phyloP scores from a whole-genome alignment of 2,113 vertebrate genomes.

The Cygnus atratus region DNA sequence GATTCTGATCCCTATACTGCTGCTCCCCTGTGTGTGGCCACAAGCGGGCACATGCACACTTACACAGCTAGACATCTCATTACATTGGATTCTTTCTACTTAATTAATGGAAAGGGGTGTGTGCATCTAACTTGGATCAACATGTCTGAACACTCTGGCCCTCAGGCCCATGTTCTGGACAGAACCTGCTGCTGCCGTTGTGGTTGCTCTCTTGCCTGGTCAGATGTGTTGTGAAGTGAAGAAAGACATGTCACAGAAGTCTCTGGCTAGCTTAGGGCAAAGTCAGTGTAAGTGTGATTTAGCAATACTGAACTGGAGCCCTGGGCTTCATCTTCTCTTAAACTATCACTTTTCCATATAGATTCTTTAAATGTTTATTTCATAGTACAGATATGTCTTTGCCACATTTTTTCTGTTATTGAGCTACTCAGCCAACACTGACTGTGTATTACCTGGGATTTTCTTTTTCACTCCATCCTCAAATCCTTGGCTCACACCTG shows the following conservation, averaged over 20 bases:
- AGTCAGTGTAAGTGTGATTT: background rate
- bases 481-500: background rate
- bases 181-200: background rate
- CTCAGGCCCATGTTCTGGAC: background rate
- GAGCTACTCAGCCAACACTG: background rate
- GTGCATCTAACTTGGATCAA: background rate
- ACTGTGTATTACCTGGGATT: background rate
- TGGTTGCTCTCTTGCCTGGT: background rate
- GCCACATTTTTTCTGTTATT: background rate
- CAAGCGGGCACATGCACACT: background rate
- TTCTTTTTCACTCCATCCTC: background rate
- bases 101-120: background rate
- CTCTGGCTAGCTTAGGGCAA: background rate
- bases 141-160: background rate
- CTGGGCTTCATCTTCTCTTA: background rate
- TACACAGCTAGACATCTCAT: background rate
- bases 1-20: background rate
- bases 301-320: background rate
- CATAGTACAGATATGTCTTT: background rate
- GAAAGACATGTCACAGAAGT: background rate
- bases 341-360: background rate
- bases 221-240: background rate
- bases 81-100: background rate
- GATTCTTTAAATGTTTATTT: background rate
- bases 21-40: background rate